Base-by-base conservation (phyloP, 2,888 invertebrate genomes). In the Campaea margaritaria region DNA sequence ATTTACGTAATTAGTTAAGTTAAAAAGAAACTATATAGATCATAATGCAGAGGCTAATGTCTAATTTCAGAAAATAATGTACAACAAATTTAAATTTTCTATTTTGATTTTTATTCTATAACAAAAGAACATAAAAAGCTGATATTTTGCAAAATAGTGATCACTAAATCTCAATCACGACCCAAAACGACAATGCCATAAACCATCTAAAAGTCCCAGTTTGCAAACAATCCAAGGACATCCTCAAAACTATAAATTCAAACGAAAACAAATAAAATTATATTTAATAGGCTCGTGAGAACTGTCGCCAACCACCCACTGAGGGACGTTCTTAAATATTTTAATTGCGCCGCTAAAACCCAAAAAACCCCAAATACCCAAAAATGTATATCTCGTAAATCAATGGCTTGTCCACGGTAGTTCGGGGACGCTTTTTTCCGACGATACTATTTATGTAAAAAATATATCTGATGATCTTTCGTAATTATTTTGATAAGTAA, bases 241-340 rank as follows among this genome's bases (percentile, higher is more conserved):
- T 68, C 72, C 71, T 64, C 69, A 74, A 70, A 69, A 51, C 70
- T 74, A 84, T 82, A 84, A 86, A 86, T 81, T 74, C 64, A 69
- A 62, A 78, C 70, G 78, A 82, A 89, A 89, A 86, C 83, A 86
- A 89, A 89, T 87, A 88, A 87, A 91, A 91, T 90, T 85, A 90
- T 89, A 82, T 88, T 89, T 92, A 91, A 92, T 91, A 88, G 90
- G 79, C 81, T 88, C 85, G 92, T 91, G 91, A 91, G 91, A 92
- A 91, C 85, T 91, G 92, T 92, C 91, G 87, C 85, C 85, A 81
- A 86, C 91, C 91, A 91, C 91, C 92, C 91, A 91, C 91, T 87
- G 91, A 64, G 91, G 77, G 78, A 71, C 75, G 78, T 84, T 85
- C 85, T 90, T 86, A 89, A 87, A 87, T 86, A 91, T 91, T 92